phyloP scores from a whole-genome alignment of 35 echinoderm and acorn worm genomes.

The Antedon bifida region DNA sequence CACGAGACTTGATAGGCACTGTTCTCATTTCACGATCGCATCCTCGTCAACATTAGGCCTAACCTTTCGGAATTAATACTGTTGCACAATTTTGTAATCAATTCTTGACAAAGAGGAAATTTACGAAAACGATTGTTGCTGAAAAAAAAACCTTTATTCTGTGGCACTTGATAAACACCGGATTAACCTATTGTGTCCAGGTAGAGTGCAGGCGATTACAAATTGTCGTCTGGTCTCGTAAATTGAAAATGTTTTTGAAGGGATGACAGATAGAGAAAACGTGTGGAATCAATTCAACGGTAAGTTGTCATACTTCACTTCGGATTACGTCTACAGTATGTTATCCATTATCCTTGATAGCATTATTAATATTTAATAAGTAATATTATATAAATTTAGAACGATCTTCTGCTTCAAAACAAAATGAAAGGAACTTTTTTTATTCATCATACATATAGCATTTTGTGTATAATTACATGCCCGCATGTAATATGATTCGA shows the following conservation, averaged over 20 bases:
- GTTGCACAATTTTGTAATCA: not conserved
- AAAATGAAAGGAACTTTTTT: too few relatives aligned
- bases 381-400: too few relatives aligned
- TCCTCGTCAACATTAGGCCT: not conserved
- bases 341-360: too few relatives aligned
- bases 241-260: not conserved
- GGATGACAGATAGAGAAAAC: not conserved
- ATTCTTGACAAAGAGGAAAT: not conserved
- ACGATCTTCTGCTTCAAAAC: too few relatives aligned
- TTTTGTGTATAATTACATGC: too few relatives aligned
- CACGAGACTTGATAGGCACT: not conserved
- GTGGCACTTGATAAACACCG: not conserved
- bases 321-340: too few relatives aligned
- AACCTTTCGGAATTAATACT: not conserved
- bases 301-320: not conserved
- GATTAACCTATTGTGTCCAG: not conserved
- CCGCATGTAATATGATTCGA: too few relatives aligned
- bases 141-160: not conserved
- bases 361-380: too few relatives aligned
- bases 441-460: too few relatives aligned
- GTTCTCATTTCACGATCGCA: not conserved
- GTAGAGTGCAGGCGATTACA: not conserved
- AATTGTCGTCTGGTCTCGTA: not conserved
- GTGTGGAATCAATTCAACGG: not conserved
- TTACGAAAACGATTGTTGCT: not conserved